Conservation (phyloP, 2,888 invertebrate genomes). For the Nezara viridula region DNA sequence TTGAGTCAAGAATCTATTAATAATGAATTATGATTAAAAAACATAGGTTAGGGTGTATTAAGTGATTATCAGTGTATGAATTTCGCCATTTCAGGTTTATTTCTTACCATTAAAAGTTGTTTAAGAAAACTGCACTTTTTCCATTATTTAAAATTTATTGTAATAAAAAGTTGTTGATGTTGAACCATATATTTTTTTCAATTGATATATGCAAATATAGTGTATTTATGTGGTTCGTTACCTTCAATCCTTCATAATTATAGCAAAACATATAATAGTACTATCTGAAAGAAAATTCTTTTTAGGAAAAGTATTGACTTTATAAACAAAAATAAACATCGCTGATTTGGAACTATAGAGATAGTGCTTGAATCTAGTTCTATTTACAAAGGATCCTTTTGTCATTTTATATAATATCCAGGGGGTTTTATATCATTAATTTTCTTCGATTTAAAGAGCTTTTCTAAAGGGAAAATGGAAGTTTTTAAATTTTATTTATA, state of each 20-base stretch:
- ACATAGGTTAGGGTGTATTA: not conserved
- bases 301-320: too few relatives aligned
- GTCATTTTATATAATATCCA: too few relatives aligned
- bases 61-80: not conserved
- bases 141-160: slow-evolving; percentile 24
- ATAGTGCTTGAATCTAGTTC: too few relatives aligned
- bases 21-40: not conserved
- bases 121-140: not conserved
- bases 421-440: too few relatives aligned
- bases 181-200: not conserved
- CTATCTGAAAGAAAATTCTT: too few relatives aligned
- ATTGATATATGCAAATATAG: not conserved
- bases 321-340: too few relatives aligned
- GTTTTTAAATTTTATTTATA: too few relatives aligned
- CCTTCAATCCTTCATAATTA: not conserved
- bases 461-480: too few relatives aligned
- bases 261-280: not conserved
- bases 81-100: not conserved
- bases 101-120: not conserved
- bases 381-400: too few relatives aligned
- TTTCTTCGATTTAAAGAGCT: too few relatives aligned
- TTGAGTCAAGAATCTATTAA: not conserved
- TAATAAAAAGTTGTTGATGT: slow-evolving; percentile 40
- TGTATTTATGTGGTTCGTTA: not conserved
- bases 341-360: too few relatives aligned